phyloP scores from a whole-genome alignment of 1,140 invertebrate species.

The Pogonus chalceus region DNA sequence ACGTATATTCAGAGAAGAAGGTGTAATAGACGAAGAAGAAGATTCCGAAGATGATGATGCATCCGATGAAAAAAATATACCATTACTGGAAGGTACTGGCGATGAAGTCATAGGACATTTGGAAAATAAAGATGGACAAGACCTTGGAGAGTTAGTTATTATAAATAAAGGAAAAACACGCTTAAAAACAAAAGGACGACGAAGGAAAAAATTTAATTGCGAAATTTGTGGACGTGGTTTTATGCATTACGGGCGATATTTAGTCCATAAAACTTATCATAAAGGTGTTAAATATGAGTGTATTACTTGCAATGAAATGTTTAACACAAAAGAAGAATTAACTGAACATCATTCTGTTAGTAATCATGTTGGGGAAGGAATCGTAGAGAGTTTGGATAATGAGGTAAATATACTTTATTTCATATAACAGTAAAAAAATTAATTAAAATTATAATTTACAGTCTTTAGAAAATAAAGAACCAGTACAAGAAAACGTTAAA shows the following conservation, averaged over 20 bases:
- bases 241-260: slow-evolving; percentile 39
- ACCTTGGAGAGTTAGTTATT: slow-evolving; percentile 49
- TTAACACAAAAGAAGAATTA: slow-evolving; percentile 38
- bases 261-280: slow-evolving; percentile 29
- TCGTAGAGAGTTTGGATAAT: slow-evolving; percentile 28
- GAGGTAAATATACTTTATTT: slow-evolving; percentile 14
- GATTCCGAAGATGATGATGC: slow-evolving; percentile 33
- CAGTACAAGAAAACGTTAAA: slow-evolving; percentile 7
- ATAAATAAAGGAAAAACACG: slow-evolving; percentile 45
- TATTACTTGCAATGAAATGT: slow-evolving; percentile 36
- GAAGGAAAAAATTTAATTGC: slow-evolving; percentile 41
- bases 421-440: slow-evolving; percentile 9
- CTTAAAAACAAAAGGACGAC: slow-evolving; percentile 41
- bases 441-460: slow-evolving; percentile 10
- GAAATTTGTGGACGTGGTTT: slow-evolving; percentile 44
- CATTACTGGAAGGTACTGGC: not conserved
- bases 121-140: slow-evolving; percentile 46
- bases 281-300: slow-evolving; percentile 44
- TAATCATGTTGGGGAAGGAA: slow-evolving; percentile 38
- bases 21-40: slow-evolving; percentile 53
- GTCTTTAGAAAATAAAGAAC: slow-evolving; percentile 1
- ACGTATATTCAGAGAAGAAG: slow-evolving; percentile 59
- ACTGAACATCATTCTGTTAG: slow-evolving; percentile 41
- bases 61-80: slow-evolving; percentile 14
- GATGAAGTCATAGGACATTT: slow-evolving; percentile 55